Percentiles rank a stretch among this genome's conserved stretches.
Evolutionary conservation across 2,888 invertebrate genomes (phyloP).

Genomic region (Drosophila imparisetae): DNA sequence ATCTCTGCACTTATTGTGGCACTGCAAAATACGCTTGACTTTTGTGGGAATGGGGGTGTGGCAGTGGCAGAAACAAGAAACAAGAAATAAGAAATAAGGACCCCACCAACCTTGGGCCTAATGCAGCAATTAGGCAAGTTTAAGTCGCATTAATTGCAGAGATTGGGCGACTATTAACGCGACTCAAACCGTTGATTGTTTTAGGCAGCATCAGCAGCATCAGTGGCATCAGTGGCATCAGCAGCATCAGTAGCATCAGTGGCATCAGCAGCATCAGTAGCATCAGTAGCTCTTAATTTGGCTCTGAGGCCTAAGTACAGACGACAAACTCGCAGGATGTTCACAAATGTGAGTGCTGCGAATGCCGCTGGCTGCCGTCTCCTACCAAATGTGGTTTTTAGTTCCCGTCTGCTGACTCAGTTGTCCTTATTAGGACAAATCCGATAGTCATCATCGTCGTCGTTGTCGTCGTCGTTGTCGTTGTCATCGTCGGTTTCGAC

Average conservation of each 20-base stretch:
- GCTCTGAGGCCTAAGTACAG: background rate
- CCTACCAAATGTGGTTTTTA: background rate
- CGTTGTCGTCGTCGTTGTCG: constrained; percentile 22
- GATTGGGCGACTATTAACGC: constrained; percentile 57
- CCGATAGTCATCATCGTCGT: constrained; percentile 19
- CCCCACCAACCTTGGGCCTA: constrained; percentile 25
- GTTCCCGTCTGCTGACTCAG: constrained; percentile 44
- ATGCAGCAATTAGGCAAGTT: constrained; percentile 74
- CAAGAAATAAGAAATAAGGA: background rate
- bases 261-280: background rate
- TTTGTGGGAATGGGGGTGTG: background rate
- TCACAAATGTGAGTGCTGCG: constrained; percentile 5
- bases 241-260: background rate
- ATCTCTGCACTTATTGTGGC: constrained; percentile 12
- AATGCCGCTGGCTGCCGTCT: background rate
- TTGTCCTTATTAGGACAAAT: constrained; percentile 32
- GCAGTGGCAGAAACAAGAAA: background rate
- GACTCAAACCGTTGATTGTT: constrained; percentile 62
- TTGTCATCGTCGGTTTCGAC: background rate
- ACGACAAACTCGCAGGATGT: background rate
- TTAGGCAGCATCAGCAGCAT: constrained; percentile 25
- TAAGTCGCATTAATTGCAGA: constrained; percentile 71
- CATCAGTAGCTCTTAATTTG: constrained; percentile 7
- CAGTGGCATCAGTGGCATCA: background rate
- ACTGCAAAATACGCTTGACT: constrained; percentile 7